Conservation (phyloP, 1,140 invertebrate genomes). For the Pseudomyrmex gracilis region DNA sequence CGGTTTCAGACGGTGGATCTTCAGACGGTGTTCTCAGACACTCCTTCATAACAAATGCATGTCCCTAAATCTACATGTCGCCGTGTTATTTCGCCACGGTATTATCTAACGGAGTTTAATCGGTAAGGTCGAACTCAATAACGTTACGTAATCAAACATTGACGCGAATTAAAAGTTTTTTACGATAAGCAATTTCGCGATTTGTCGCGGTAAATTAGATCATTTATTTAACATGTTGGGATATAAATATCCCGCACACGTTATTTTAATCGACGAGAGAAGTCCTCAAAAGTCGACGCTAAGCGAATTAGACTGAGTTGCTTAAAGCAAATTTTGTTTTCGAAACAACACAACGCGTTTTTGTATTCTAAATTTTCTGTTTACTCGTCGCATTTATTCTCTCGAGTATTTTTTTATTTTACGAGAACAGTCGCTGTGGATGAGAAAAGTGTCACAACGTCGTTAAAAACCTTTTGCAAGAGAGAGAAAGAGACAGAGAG, state of each 20-base stretch:
- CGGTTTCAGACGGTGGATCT: conserved; percentile 1
- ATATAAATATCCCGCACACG: too few species aligned
- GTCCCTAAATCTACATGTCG: conserved; percentile 50
- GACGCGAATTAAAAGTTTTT: background rate
- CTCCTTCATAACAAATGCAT: background rate
- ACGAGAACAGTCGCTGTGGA: background rate
- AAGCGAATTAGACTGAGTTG: too few species aligned
- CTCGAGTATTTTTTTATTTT: background rate
- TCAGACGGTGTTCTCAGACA: background rate
- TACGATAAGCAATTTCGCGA: background rate
- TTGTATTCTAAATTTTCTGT: too few species aligned
- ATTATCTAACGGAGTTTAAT: conserved; percentile 29
- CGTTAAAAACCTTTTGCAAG: background rate
- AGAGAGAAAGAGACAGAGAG: too few species aligned
- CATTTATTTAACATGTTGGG: too few species aligned
- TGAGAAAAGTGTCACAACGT: background rate
- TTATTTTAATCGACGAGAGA: too few species aligned
- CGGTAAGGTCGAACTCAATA: background rate
- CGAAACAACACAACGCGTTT: too few species aligned
- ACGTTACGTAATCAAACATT: conserved; percentile 20
- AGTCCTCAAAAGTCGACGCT: too few species aligned
- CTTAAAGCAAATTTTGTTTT: too few species aligned
- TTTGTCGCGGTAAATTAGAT: background rate
- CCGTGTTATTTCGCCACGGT: conserved; percentile 21
- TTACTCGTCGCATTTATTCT: background rate